Evolutionary conservation across 2,888 invertebrate species (phyloP), one percentile per base, ranked within the genome.

Genomic region (Microchrysa polita): DNA sequence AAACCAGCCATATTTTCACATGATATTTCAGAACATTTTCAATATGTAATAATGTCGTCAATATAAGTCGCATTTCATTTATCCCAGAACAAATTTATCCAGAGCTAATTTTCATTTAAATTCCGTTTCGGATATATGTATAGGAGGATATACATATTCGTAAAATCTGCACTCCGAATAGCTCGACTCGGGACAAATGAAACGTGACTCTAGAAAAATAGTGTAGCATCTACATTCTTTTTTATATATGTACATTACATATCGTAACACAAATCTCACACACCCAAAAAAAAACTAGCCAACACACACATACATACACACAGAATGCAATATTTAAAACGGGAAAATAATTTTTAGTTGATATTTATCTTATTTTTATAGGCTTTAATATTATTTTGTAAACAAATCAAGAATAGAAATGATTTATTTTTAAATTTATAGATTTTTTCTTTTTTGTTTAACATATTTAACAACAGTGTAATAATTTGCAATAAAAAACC

Each of bases 261-360:
- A 34, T 34, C n/a, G n/a, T n/a, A n/a, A n/a, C n/a, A 67, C 44
- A 20, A 18, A 48, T 44, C 20, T 42, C 2, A 48, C 52, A 48
- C 67, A 20, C 18, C 22, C 20, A 44, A 4, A 53, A 9, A 67
- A 2, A 53, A 53, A 52, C 67, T n/a, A n/a, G 42, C 20, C 40
- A 14, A 67, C 27, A 20, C 67, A 22, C 34, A 34, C 57, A 72
- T 10, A 74, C 23, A 55, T n/a, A 73, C 42, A 73, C 53, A 40
- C 69, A 61, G 22, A 60, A 67, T 72, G 72, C 72, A 72, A 74
- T 74, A 74, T 53, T 44, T 72, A 53, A 74, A 72, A 60, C 72
- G 72, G 73, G 74, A 34, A 34, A 34, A 7, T 34, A 34, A 34
- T 34, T 2, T 34, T 61, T 74, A 59, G 53, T 40, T 61, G 61